Conservation (phyloP, 2,113 vertebrate genomes). For the Oryzias woworae region DNA sequence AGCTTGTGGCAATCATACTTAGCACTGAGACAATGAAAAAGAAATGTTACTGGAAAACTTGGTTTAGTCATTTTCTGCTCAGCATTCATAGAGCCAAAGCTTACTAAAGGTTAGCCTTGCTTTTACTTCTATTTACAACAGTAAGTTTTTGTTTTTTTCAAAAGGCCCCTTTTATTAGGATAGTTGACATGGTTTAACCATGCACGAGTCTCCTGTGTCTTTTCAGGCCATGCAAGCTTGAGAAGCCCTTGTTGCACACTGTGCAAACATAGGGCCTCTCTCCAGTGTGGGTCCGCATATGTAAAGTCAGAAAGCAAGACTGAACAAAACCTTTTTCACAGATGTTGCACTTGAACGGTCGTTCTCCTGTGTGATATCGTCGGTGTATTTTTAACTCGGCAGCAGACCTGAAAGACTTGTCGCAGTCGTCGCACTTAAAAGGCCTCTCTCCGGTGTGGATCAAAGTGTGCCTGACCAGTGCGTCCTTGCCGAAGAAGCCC, state of each 20-base stretch:
- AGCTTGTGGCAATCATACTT: conserved; percentile 8
- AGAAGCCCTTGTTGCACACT: conserved; percentile 65
- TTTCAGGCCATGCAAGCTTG: conserved; percentile 71
- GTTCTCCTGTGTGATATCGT: conserved; percentile 69
- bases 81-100: not conserved
- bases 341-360: conserved; percentile 67
- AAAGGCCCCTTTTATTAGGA: not conserved
- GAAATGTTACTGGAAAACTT: conserved; percentile 19
- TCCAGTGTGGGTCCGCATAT: conserved; percentile 73
- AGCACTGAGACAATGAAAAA: not conserved
- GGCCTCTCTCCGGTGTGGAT: conserved; percentile 72
- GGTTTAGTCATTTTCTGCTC: not conserved
- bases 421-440: conserved; percentile 72
- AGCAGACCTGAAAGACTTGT: conserved; percentile 64
- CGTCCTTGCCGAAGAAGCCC: conserved; percentile 70
- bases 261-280: conserved; percentile 67
- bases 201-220: conserved; percentile 71
- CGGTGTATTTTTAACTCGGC: conserved; percentile 70
- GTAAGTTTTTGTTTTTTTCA: conserved; percentile 8
- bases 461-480: conserved; percentile 67
- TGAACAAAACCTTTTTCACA: conserved; percentile 73
- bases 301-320: conserved; percentile 71
- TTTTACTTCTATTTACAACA: not conserved
- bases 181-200: conserved; percentile 33
- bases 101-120: too few relatives aligned